Conservation (phyloP, 2,113 vertebrate genomes). For the Aythya baeri region DNA sequence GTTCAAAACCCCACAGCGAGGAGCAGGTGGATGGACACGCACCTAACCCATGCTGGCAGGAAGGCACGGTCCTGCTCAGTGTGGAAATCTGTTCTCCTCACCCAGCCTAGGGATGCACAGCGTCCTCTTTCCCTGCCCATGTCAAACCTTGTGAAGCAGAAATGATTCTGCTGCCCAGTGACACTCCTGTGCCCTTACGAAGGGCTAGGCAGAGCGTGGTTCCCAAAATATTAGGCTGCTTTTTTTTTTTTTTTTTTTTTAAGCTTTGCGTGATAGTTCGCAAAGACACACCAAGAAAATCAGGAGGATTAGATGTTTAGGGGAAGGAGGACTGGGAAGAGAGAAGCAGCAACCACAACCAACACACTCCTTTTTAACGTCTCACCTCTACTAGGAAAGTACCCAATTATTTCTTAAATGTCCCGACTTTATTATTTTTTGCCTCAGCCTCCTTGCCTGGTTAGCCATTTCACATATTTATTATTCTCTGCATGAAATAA, state of each 20-base stretch:
- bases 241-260: neutral
- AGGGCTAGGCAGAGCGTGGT: neutral
- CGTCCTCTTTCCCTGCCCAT: neutral
- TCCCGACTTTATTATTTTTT: neutral
- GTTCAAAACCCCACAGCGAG: neutral
- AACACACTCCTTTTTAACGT: neutral
- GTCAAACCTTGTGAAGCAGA: neutral
- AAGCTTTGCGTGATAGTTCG: neutral
- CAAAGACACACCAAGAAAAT: neutral
- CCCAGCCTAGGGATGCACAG: neutral
- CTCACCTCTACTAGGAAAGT: neutral
- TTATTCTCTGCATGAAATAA: slow-evolving; percentile 57
- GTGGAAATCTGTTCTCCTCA: neutral
- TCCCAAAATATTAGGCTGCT: neutral
- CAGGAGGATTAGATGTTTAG: neutral
- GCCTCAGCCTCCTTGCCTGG: neutral
- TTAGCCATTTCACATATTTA: slow-evolving; percentile 42
- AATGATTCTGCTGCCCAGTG: neutral
- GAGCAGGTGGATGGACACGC: neutral
- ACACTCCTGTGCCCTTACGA: neutral
- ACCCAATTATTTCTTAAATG: neutral
- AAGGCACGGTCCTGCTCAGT: neutral
- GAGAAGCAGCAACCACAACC: neutral
- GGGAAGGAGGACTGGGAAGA: neutral
- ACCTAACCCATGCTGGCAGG: neutral